Conservation (phyloP, 2,888 invertebrate genomes). For the Chloromyia formosa region DNA sequence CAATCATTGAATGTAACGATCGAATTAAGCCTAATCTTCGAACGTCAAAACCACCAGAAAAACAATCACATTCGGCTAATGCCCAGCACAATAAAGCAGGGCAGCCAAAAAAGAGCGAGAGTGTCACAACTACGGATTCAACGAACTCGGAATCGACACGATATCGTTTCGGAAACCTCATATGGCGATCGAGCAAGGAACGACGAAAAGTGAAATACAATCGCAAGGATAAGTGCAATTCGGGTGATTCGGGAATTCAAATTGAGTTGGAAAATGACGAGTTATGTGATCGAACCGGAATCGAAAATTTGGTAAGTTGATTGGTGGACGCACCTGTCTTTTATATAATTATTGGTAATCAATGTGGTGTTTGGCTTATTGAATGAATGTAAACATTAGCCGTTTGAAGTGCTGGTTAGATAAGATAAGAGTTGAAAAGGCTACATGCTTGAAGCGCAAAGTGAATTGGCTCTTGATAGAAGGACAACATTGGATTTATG, state of each 20-base stretch:
- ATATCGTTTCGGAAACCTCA: slow-evolving; percentile 74
- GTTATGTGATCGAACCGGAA: slow-evolving; percentile 51
- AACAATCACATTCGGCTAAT: no score
- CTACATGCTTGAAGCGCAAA: no score
- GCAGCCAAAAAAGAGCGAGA: no score
- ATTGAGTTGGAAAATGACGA: slow-evolving; percentile 68
- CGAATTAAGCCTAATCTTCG: no score
- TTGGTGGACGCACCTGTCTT: background rate
- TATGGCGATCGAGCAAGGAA: slow-evolving; percentile 77
- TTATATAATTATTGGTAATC: background rate
- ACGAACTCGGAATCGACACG: slow-evolving; percentile 52
- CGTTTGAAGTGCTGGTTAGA: no score
- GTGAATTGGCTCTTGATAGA: no score
- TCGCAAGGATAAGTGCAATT: slow-evolving; percentile 76
- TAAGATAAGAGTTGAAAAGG: no score
- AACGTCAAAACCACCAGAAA: no score
- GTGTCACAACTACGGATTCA: no score
- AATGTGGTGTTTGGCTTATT: background rate
- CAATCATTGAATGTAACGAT: no score
- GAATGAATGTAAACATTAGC: background rate
- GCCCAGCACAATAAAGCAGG: no score
- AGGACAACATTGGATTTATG: no score
- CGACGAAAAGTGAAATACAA: slow-evolving; percentile 75
- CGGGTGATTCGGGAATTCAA: slow-evolving; percentile 79
- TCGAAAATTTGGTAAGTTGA: slow-evolving; percentile 48